Percentiles rank a stretch among this genome's conserved stretches.
These are phyloP conservation scores for Podocnemis expansa DNA, from an alignment of 2,113 vertebrate species.

Conservation along the genomic window DNA sequence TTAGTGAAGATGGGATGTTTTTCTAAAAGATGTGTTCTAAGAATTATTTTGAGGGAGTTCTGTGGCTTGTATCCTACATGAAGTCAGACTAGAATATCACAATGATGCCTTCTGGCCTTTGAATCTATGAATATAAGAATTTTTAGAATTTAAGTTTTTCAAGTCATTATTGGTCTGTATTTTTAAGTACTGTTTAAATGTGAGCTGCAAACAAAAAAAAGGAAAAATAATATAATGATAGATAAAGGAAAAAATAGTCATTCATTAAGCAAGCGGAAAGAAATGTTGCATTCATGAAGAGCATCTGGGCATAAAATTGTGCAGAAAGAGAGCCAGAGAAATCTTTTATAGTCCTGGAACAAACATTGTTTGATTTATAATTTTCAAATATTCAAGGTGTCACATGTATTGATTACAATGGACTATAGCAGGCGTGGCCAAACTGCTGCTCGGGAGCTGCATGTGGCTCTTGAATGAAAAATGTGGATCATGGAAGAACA, in stretches of 20 bases:
- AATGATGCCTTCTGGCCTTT: neutral
- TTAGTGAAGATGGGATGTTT: neutral
- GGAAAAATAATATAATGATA: neutral
- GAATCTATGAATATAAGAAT: neutral
- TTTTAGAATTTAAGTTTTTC: constrained; percentile 48
- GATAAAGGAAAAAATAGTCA: neutral
- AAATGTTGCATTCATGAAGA: neutral
- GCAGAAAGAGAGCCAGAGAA: neutral
- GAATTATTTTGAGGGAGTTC: neutral
- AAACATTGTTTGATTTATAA: neutral
- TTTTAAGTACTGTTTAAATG: neutral
- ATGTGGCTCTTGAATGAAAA: no score
- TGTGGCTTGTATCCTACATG: neutral
- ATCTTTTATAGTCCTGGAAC: neutral
- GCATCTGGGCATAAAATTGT: neutral
- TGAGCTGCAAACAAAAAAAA: neutral
- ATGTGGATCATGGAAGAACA: no score
- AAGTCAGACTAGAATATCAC: neutral
- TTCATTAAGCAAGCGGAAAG: neutral
- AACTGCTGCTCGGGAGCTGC: no score
- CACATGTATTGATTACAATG: neutral
- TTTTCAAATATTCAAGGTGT: neutral
- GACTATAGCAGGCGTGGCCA: no score
- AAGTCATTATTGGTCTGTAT: neutral
- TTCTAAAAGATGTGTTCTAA: neutral